Evolutionary conservation across 2,797 vertebrate species (phyloP).

Genomic region (Lateolabrax maculatus): DNA sequence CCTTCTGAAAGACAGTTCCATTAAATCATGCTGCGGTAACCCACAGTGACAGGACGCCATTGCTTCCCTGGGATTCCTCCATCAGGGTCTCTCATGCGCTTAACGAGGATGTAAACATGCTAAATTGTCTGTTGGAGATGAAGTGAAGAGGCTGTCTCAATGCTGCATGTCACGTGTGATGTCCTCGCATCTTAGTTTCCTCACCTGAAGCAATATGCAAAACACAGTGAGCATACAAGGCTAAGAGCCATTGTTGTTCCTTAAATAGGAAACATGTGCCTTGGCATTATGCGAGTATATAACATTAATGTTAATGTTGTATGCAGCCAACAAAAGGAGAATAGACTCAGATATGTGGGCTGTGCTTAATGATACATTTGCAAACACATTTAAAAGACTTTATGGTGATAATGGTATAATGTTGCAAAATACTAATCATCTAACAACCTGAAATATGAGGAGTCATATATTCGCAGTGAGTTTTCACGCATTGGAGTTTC

Average conservation of each 20-base stretch:
- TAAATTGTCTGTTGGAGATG: conserved; percentile 80
- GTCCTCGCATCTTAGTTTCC: conserved; percentile 40
- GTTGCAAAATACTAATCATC: conserved; percentile 3
- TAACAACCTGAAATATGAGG: neutral
- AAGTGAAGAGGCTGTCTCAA: conserved; percentile 67
- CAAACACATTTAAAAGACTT: conserved; percentile 2
- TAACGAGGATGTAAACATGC: conserved; percentile 86
- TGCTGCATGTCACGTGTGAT: conserved; percentile 50
- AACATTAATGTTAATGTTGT: conserved; percentile 45
- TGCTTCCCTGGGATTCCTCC: conserved; percentile 79
- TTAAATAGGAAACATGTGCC: conserved; percentile 33
- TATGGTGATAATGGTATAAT: conserved; percentile 1
- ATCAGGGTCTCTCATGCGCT: conserved; percentile 80
- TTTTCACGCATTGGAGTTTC: conserved; percentile 14
- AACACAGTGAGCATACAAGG: neutral
- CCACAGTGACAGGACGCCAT: conserved; percentile 80
- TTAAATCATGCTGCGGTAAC: conserved; percentile 85
- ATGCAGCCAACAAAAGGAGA: conserved; percentile 8
- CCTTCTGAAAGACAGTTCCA: conserved; percentile 86
- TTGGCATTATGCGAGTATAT: conserved; percentile 14
- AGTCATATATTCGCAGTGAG: conserved; percentile 12
- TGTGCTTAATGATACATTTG: conserved; percentile 7
- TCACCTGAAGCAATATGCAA: conserved; percentile 21
- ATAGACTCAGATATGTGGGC: neutral
- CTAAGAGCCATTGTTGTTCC: conserved; percentile 18